A percentile compares a stretch with the other conserved stretches of the same genome.
Conservation (phyloP, 2,113 vertebrate genomes). For the Atherinomorus stipes region DNA sequence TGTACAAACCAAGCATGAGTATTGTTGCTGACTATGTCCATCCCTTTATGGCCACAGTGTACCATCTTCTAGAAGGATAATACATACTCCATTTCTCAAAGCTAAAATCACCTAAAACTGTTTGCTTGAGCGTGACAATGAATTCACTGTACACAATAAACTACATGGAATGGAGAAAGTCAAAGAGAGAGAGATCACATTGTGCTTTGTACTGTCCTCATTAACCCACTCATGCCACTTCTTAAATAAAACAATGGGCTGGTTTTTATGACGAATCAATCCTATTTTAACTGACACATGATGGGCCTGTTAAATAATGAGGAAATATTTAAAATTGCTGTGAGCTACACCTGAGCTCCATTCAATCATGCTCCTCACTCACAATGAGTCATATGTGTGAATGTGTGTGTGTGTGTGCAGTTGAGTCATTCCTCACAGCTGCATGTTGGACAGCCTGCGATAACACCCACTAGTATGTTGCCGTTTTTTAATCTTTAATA, state of each 20-base stretch:
- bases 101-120: too few species aligned
- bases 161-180: too few species aligned
- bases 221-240: not conserved
- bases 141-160: too few species aligned
- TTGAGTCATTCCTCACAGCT: slow-evolving; percentile 45
- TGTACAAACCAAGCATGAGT: too few species aligned
- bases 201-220: too few species aligned
- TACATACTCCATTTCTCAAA: too few species aligned
- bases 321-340: slow-evolving; percentile 14
- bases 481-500: slow-evolving; percentile 15
- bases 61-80: too few species aligned
- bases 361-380: slow-evolving; percentile 27
- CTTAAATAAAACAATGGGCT: not conserved
- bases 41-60: too few species aligned
- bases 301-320: slow-evolving; percentile 28
- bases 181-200: too few species aligned
- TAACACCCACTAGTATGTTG: slow-evolving; percentile 9
- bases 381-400: slow-evolving; percentile 50
- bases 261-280: slow-evolving; percentile 29
- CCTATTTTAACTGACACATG: slow-evolving; percentile 16
- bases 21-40: too few species aligned
- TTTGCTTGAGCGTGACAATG: too few species aligned
- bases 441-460: slow-evolving; percentile 18
- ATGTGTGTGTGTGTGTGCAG: slow-evolving; percentile 15
- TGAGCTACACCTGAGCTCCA: slow-evolving; percentile 55